phyloP scores from a whole-genome alignment of 2,888 invertebrate genomes.

The Craniophora ligustri region DNA sequence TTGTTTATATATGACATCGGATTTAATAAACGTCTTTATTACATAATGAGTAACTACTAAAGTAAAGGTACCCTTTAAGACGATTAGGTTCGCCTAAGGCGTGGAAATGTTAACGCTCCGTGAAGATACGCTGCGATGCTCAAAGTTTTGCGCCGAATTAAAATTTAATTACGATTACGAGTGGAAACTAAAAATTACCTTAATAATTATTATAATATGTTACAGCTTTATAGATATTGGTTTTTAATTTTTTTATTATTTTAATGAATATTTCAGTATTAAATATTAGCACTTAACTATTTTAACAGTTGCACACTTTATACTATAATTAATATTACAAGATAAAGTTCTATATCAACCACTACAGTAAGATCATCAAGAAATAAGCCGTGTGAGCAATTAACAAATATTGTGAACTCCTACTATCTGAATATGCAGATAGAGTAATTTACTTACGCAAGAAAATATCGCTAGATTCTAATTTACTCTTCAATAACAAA shows the following conservation, averaged over 20 bases:
- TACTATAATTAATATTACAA: no score
- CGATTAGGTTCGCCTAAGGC: slow-evolving; percentile 58
- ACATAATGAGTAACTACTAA: slow-evolving; percentile 46
- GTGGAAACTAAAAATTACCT: no score
- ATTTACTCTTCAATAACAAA: slow-evolving; percentile 17
- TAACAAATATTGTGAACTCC: neutral
- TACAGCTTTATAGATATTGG: no score
- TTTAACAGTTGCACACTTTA: no score
- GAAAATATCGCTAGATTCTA: slow-evolving; percentile 11
- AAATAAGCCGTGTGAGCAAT: neutral
- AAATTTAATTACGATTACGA: no score
- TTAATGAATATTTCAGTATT: no score
- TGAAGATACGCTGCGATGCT: slow-evolving; percentile 52
- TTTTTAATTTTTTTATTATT: no score
- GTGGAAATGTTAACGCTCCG: slow-evolving; percentile 61
- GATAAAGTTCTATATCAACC: no score
- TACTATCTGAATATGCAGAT: slow-evolving; percentile 12
- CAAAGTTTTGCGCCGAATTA: slow-evolving; percentile 60
- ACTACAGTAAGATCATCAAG: no score
- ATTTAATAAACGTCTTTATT: slow-evolving; percentile 32
- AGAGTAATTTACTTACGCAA: neutral
- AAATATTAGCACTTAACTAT: no score
- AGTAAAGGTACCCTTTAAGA: slow-evolving; percentile 54
- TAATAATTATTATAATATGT: no score
- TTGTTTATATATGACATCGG: neutral